A percentile compares a stretch with the other conserved stretches of the same genome.
Evolutionary conservation across 2,888 invertebrate genomes (phyloP).

Genomic region (Troilus luridus): DNA sequence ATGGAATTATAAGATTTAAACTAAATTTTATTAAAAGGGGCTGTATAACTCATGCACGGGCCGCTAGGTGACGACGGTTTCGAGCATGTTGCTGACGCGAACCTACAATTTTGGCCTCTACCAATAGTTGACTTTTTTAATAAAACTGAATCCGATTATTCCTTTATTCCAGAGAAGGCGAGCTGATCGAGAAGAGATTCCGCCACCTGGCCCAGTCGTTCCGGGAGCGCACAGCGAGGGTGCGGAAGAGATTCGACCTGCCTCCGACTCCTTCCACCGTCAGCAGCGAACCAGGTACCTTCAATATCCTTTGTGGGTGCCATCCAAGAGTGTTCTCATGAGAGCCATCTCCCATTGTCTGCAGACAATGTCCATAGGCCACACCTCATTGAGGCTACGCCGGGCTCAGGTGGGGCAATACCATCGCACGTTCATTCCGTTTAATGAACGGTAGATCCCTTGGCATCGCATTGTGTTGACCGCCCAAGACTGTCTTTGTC

Average conservation of each 20-base stretch:
- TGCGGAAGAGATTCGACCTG: slow-evolving; percentile 74
- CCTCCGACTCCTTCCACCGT: slow-evolving; percentile 77
- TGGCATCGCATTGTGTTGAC: background rate
- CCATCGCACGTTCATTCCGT: background rate
- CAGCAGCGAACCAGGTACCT: slow-evolving; percentile 70
- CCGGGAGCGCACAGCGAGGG: slow-evolving; percentile 74
- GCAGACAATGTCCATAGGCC: slow-evolving; percentile 41
- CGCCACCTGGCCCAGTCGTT: slow-evolving; percentile 76
- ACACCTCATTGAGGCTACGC: slow-evolving; percentile 29
- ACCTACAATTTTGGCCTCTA: too few species aligned
- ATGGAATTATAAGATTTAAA: too few species aligned
- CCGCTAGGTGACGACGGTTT: too few species aligned
- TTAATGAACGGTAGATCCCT: slow-evolving; percentile 38
- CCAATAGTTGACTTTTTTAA: background rate
- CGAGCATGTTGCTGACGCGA: too few species aligned
- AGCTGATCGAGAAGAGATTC: slow-evolving; percentile 70
- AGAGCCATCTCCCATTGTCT: background rate
- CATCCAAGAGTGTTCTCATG: background rate
- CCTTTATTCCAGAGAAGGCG: slow-evolving; percentile 54
- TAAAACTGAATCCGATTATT: background rate
- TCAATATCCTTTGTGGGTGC: slow-evolving; percentile 29
- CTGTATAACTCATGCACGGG: too few species aligned
- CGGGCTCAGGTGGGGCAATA: background rate
- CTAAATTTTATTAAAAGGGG: too few species aligned
- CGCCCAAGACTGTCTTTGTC: background rate